Evolutionary conservation across 2,888 invertebrate genomes (phyloP), one percentile per base, ranked within the genome.

Genomic region (Notocelia uddmanniana): DNA sequence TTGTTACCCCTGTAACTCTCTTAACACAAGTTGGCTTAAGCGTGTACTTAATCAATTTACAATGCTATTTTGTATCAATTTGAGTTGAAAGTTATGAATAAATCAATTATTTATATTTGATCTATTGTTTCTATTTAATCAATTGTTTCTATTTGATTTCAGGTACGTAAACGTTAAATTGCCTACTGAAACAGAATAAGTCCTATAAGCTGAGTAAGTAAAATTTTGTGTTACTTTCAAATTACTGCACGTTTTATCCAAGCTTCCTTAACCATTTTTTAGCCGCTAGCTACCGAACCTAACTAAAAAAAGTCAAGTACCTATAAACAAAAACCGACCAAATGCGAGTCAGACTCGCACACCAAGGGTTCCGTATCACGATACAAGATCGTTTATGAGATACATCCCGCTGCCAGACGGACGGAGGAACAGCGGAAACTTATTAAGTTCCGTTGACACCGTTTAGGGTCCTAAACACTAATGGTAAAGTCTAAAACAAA

Each of bases 21-120:
- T 62, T 70, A 60, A 31, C 55, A 10, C 41, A 68, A 64, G 54
- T 58, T 50, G 19, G 18, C 50, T 48, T 50, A 41, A 64, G 54
- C 50, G 48, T 37, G 50, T 70, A n/a, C n/a, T n/a, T n/a, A 57
- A 69, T 63, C 37, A 18, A 50, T 52, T 70, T 70, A 59, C 58
- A 66, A 59, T 64, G 66, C 52, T 54, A 66, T 66, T 64, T 63
- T 69, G 21, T 50, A 5, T 8, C 59, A 64, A 50, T 69, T 63
- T 11, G n/a, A 23, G 23, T 23, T 45, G 41, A 60, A 45, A 41
- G 45, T 60, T 23, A 48, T 13, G 18, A 31, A 26, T 62, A 31
- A 23, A 37, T 21, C 3, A 45, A 6, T 37, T 23, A 37, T 23
- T 64, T 10, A 37, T 10, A 37, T n/a, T n/a, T n/a, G n/a, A n/a